Evolutionary conservation across 2,888 invertebrate species (phyloP).

Genomic region (Drosophila villosipedis): DNA sequence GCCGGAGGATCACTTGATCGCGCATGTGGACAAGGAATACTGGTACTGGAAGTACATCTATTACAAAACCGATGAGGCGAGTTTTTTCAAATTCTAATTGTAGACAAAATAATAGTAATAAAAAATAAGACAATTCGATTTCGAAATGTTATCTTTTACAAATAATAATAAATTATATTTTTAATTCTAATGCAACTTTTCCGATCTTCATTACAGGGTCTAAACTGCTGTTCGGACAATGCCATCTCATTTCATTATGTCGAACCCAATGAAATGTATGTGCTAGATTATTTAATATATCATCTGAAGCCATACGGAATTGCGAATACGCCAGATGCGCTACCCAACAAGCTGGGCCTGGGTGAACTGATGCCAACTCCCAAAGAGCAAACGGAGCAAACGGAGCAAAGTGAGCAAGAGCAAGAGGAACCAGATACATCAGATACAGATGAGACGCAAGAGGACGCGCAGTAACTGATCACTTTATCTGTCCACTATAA

Average conservation of each 20-base stretch:
- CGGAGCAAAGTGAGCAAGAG: neutral
- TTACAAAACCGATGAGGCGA: constrained; percentile 91
- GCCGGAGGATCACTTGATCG: constrained; percentile 94
- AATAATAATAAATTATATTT: no score
- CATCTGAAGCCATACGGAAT: constrained; percentile 92
- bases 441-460: no score
- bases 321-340: constrained; percentile 32
- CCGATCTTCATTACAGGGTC: constrained; percentile 56
- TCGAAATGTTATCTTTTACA: no score
- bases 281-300: constrained; percentile 96
- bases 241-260: constrained; percentile 98
- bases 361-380: constrained; percentile 34
- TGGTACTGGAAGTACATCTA: constrained; percentile 98
- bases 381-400: neutral
- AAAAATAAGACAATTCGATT: neutral
- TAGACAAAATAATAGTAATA: neutral
- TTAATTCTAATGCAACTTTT: no score
- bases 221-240: constrained; percentile 93
- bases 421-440: no score
- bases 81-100: neutral
- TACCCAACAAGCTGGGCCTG: constrained; percentile 62
- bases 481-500: no score
- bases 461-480: no score
- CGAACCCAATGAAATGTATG: constrained; percentile 95
- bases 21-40: constrained; percentile 89